Base-by-base conservation (phyloP, 1,140 invertebrate genomes). In the Eumaeus atala region DNA sequence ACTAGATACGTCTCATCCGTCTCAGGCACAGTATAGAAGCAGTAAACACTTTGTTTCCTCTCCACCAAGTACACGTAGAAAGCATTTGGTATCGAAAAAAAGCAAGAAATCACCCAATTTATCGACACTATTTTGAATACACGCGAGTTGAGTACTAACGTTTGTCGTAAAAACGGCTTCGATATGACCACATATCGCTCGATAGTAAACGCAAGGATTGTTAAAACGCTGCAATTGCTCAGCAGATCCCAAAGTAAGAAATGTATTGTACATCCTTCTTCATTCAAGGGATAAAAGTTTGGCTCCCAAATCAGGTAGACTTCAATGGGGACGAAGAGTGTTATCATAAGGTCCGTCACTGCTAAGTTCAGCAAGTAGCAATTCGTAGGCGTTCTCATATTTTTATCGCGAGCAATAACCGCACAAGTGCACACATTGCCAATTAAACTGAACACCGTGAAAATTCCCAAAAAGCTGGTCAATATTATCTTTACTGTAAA, bases 291-390 rank as follows among this genome's bases (percentile, higher is more conserved):
- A 80, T 96, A 97, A 0, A 95, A 94, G 73, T 95, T 93, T 36
- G 92, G 90, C 8, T 91, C 92, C 94, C 95, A 97, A 12, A 97
- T 93, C 40, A 91, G 90, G 76, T 94, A 95, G 58, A 97, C 92
- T 74, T 98, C 96, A 38, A 93, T 92, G 35, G 93, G 94, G 17
- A 95, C 78, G 1, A 94, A 94, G 0, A 92, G 90, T 0, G 94
- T 68, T 12, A 98, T 90, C 3, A 97, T 87, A 9, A 99, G 80
- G 78, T 99, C 98, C 0, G 96, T 96, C 7, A 98, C 88, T 5
- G 97, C 96, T 58, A 99, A 88, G 72, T 94, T 96, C 77, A 98
- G 96, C 9, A 98, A 89, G 75, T 98, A 98, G 64, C 93, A 97
- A 79, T 98, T 98, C 11, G 95, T 96, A 0, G 95, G 93, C 0